Evolutionary conservation across 2,797 vertebrate genomes (phyloP).

Genomic region (Scolopax rusticola): DNA sequence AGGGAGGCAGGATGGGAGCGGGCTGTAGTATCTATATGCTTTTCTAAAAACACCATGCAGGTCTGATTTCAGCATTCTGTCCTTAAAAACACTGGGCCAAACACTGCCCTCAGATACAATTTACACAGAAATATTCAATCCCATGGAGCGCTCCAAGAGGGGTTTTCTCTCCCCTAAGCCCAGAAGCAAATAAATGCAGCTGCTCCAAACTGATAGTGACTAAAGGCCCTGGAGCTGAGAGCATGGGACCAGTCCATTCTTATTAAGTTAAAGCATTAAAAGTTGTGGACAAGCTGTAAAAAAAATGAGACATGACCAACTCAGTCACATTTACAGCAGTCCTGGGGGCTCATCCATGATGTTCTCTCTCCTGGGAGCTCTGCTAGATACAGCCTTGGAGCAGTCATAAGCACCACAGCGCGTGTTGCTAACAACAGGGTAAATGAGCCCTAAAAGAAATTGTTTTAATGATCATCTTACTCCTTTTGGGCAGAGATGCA

Average conservation of each 20-base stretch:
- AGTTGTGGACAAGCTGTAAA: conserved; percentile 44
- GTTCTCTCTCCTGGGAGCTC: conserved; percentile 10
- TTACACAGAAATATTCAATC: conserved; percentile 11
- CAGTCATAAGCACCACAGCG: neutral
- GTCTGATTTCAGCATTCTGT: conserved; percentile 7
- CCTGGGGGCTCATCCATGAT: conserved; percentile 11
- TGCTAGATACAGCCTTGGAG: conserved; percentile 7
- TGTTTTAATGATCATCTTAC: neutral
- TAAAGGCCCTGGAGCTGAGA: conserved; percentile 45
- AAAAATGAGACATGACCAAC: neutral
- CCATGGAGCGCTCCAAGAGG: neutral
- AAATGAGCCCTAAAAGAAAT: conserved; percentile 51
- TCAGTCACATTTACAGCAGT: conserved; percentile 47
- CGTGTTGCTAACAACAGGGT: neutral
- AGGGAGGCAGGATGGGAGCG: neutral
- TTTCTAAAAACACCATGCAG: neutral
- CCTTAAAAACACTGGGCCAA: conserved; percentile 33
- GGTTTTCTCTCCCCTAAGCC: conserved; percentile 26
- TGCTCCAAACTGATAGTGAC: conserved; percentile 47
- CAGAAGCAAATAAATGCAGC: conserved; percentile 37
- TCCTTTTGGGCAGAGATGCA: neutral
- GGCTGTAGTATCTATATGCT: neutral
- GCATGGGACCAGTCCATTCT: conserved; percentile 32
- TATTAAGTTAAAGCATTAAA: conserved; percentile 52
- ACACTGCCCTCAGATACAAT: conserved; percentile 17